Percentiles rank a stretch among this genome's conserved stretches.
Conservation (phyloP, 2,888 invertebrate species). For the Yponomeuta plumbellus region DNA sequence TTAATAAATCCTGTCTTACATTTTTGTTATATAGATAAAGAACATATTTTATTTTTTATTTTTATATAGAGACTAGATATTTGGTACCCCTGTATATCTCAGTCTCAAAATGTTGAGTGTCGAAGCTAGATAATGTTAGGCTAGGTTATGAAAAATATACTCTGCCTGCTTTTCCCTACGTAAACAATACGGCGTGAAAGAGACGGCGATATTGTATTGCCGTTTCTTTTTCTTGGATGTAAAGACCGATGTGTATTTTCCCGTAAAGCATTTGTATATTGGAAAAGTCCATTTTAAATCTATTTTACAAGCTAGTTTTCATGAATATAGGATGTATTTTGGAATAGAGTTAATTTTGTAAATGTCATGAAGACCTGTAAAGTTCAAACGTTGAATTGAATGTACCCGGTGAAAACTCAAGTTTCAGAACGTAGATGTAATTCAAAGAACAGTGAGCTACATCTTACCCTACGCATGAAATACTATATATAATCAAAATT, state of each 20-base stretch:
- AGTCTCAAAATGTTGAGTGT: conserved; percentile 15
- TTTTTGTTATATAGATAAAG: background rate
- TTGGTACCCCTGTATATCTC: background rate
- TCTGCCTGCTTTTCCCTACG: conserved; percentile 9
- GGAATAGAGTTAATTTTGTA: no score
- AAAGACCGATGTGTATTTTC: no score
- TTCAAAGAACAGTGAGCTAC: background rate
- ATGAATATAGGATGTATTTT: background rate
- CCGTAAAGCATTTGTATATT: no score
- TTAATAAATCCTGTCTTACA: background rate
- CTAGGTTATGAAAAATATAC: conserved; percentile 19
- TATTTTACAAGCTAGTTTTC: background rate
- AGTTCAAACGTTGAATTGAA: no score
- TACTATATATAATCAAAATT: background rate
- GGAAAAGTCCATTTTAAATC: background rate
- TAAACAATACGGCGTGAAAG: conserved; percentile 17
- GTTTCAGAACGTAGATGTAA: background rate
- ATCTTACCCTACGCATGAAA: background rate
- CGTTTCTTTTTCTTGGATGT: conserved; percentile 22
- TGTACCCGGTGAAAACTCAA: no score
- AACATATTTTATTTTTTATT: background rate
- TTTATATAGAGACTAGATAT: background rate
- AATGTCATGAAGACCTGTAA: no score
- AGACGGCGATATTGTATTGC: conserved; percentile 18
- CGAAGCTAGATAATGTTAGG: conserved; percentile 17